phyloP scores from a whole-genome alignment of 2,113 vertebrate genomes.

The Solenodon paradoxus region DNA sequence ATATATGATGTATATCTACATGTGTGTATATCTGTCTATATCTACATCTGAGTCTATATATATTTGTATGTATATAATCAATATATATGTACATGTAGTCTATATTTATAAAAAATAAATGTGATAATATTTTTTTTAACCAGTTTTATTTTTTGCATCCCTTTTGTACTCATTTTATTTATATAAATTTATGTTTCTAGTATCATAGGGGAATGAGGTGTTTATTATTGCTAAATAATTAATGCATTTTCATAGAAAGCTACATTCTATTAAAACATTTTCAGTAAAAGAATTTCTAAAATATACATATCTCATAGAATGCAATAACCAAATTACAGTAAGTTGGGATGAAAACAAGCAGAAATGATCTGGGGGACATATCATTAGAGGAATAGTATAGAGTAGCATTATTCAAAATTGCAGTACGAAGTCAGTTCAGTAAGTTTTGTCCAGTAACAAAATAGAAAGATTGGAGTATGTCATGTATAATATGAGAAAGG shows the following conservation, averaged over 20 bases:
- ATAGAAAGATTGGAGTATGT: background rate
- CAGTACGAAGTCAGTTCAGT: background rate
- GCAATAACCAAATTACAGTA: background rate
- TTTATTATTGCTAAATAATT: background rate
- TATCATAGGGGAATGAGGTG: background rate
- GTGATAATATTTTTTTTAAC: no score
- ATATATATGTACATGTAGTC: no score
- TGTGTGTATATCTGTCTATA: background rate
- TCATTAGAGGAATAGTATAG: background rate
- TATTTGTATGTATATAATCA: no score
- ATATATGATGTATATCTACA: background rate
- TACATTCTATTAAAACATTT: background rate
- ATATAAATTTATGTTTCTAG: background rate
- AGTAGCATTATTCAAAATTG: background rate
- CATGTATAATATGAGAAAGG: background rate
- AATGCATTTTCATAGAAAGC: background rate
- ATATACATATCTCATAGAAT: background rate
- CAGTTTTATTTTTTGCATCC: background rate
- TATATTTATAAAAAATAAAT: no score
- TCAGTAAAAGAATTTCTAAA: background rate
- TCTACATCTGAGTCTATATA: no score
- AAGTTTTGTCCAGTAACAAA: background rate
- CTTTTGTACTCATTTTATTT: background rate
- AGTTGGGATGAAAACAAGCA: background rate
- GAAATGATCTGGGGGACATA: background rate